Percentiles rank a stretch among this genome's conserved stretches.
phyloP scores from a whole-genome alignment of 2,113 vertebrate genomes.

The Cariama cristata region DNA sequence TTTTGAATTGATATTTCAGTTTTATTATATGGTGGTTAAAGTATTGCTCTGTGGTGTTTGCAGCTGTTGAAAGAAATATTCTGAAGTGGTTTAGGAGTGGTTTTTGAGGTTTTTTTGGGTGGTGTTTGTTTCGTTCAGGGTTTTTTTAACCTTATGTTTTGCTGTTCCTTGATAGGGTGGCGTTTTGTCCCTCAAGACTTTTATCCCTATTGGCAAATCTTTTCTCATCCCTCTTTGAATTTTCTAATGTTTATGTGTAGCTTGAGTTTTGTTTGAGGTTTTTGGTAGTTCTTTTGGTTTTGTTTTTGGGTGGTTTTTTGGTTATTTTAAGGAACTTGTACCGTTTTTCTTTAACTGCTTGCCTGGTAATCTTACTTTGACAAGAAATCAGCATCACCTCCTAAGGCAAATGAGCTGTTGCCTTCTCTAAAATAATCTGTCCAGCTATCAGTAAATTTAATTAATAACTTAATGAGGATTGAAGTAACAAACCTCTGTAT shows the following conservation, averaged over 20 bases:
- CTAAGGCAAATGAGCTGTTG: background rate
- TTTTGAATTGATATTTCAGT: background rate
- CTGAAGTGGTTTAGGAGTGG: background rate
- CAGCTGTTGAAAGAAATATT: background rate
- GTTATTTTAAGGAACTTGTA: background rate
- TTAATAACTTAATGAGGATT: background rate
- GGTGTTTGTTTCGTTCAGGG: fast-evolving
- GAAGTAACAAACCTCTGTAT: background rate
- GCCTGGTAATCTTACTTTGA: background rate
- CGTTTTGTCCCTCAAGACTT: background rate
- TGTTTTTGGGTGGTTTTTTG: background rate
- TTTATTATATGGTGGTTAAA: background rate
- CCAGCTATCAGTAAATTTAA: background rate
- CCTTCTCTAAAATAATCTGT: background rate
- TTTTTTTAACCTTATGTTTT: background rate
- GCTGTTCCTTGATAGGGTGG: background rate
- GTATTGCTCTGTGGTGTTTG: background rate
- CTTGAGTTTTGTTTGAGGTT: background rate
- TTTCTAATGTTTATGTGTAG: background rate
- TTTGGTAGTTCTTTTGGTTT: background rate
- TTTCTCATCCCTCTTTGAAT: background rate
- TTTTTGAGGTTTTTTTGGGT: background rate
- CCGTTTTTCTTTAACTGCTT: background rate
- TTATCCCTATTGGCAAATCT: background rate
- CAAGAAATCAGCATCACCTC: background rate